Evolutionary conservation across 2,888 invertebrate species (phyloP).

Genomic region (Plebejus melissa): DNA sequence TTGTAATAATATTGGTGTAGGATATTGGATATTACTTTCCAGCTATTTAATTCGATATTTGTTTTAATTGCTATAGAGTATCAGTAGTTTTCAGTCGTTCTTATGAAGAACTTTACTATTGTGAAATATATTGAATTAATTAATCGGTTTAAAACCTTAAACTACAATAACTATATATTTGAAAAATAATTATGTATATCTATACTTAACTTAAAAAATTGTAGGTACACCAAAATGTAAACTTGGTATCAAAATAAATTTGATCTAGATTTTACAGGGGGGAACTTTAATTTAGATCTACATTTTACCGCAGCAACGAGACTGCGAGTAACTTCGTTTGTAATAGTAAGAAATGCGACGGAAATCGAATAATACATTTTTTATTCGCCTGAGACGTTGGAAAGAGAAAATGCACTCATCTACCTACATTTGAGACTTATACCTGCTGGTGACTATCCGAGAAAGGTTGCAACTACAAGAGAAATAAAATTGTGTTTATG

Average conservation of each 20-base stretch:
- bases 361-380: constrained; percentile 16
- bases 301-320: neutral
- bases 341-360: neutral
- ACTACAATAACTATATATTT: too few relatives aligned
- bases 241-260: neutral
- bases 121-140: too few relatives aligned
- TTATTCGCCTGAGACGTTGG: constrained; percentile 28
- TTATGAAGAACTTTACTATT: neutral
- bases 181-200: too few relatives aligned
- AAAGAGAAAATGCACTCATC: constrained; percentile 51
- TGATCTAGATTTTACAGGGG: too few relatives aligned
- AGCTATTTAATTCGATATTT: neutral
- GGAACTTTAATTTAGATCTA: neutral
- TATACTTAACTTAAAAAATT: too few relatives aligned
- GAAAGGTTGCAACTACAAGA: constrained; percentile 78
- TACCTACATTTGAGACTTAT: constrained; percentile 62
- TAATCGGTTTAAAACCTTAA: too few relatives aligned
- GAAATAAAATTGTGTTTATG: constrained; percentile 59
- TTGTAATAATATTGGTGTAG: neutral
- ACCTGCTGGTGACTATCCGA: constrained; percentile 79
- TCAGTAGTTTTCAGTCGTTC: neutral
- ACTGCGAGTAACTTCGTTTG: neutral
- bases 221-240: neutral
- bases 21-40: neutral
- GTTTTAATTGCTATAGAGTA: neutral